Evolutionary conservation across 2,113 vertebrate species (phyloP), one percentile per base, ranked within the genome.

Genomic region (Stegostoma tigrinum): DNA sequence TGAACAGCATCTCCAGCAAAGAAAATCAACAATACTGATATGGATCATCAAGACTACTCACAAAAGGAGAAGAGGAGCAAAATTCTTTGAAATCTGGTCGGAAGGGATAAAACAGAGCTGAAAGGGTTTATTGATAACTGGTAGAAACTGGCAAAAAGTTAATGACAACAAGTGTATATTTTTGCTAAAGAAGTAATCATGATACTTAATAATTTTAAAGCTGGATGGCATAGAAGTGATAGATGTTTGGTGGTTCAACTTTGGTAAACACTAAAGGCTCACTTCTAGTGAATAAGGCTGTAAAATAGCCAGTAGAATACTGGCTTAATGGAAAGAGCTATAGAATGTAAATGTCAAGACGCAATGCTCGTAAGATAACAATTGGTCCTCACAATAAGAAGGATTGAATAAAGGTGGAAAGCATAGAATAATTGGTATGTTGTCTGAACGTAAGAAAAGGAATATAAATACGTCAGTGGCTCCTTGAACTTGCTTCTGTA

Each of bases 251-350:
- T 93, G 89, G 55, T 93, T 93, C 17, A 93, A 38, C 17, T 67
- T 66, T n/a, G n/a, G 17, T 66, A 24, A n/a, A 66, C 34, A 10
- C n/a, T 93, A 66, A 38, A 38, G 64, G 30, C 34, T 91, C 34
- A 5, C 55, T 61, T 30, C 34, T n/a, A 67, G 34, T 38, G 64
- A n/a, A 93, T 66, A 38, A 93, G 61, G n/a, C 61, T 23, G 34
- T 66, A 93, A 91, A 67, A 64, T 93, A 93, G 61, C 1, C 38
- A 93, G 66, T 93, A 93, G 34, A 66, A 93, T 93, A 67, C 34
- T 93, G 89, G 19, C 66, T 38, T 66, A 66, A 66, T 38, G 89
- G 89, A 61, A 93, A n/a, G 89, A 64, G 30, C 34, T 38, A 64
- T 93, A 61, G n/a, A 93, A 66, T 93, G 17, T 38, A 93, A 66